Evolutionary conservation across 2,797 vertebrate genomes (phyloP).

Genomic region (Allobates femoralis): DNA sequence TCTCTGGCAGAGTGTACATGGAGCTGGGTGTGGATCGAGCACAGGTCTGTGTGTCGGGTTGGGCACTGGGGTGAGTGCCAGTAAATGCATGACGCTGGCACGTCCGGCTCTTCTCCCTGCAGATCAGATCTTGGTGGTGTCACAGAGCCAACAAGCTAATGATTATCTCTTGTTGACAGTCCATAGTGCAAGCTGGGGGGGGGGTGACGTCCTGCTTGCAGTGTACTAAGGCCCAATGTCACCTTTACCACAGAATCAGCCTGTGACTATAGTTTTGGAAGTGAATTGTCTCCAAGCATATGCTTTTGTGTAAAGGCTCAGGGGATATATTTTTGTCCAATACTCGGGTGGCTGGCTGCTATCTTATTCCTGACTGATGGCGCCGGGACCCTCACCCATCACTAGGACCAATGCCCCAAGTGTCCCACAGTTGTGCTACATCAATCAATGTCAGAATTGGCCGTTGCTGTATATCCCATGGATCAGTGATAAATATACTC

Average conservation of each 20-base stretch:
- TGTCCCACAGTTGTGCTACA: too few species aligned
- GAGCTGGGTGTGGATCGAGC: slow-evolving; percentile 6
- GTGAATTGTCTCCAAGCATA: too few species aligned
- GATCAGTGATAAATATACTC: too few species aligned
- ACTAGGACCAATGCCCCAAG: too few species aligned
- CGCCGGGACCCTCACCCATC: too few species aligned
- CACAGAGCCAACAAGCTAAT: slow-evolving; percentile 2
- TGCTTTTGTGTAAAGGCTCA: too few species aligned
- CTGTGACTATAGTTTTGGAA: too few species aligned
- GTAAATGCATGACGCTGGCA: background rate
- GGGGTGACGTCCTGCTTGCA: background rate
- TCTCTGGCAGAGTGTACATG: background rate
- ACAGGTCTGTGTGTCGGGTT: background rate
- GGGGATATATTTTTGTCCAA: too few species aligned
- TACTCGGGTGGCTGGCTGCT: too few species aligned
- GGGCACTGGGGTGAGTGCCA: background rate
- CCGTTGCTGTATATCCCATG: too few species aligned
- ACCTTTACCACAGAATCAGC: background rate
- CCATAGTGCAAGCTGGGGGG: background rate
- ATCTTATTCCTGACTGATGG: too few species aligned
- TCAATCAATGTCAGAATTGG: too few species aligned
- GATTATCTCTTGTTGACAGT: slow-evolving; percentile 27
- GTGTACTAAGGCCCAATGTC: background rate
- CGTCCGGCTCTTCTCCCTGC: background rate
- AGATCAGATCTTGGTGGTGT: background rate